Conservation (phyloP, 2,888 invertebrate genomes). For the Tinea semifulvella region DNA sequence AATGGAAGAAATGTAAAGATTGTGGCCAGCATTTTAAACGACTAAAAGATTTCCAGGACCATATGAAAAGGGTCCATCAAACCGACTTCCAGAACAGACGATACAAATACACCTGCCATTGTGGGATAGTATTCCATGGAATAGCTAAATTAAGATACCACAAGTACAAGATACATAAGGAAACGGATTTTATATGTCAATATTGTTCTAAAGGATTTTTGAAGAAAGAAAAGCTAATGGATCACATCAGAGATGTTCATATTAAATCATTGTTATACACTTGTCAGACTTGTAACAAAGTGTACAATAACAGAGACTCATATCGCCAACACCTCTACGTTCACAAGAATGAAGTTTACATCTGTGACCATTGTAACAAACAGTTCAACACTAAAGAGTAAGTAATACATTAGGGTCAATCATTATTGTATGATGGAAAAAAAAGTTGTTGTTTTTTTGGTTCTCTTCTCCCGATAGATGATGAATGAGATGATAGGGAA, state of each 20-base stretch:
- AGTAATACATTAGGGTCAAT: too few relatives aligned
- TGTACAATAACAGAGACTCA: background rate
- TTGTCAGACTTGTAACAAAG: background rate
- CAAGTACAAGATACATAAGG: slow-evolving; percentile 4
- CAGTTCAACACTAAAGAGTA: background rate
- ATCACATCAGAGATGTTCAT: background rate
- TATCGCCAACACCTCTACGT: background rate
- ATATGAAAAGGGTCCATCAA: background rate
- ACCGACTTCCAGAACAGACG: background rate
- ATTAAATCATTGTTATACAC: background rate
- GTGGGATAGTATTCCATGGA: background rate
- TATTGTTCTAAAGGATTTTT: slow-evolving; percentile 7
- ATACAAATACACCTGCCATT: background rate
- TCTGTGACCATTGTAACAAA: slow-evolving; percentile 4
- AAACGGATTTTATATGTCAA: slow-evolving; percentile 2
- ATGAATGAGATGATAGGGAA: too few relatives aligned
- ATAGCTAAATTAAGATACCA: background rate
- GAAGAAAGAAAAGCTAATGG: background rate
- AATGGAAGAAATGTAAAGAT: slow-evolving; percentile 3
- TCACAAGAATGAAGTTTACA: background rate
- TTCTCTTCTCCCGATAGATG: too few relatives aligned
- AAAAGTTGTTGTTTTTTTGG: too few relatives aligned
- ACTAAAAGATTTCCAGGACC: background rate
- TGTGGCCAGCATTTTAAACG: background rate
- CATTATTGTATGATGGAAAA: too few relatives aligned